Evolutionary conservation across 2,888 invertebrate genomes (phyloP), one percentile per base, ranked within the genome.

Genomic region (Ctenicera cuprea): DNA sequence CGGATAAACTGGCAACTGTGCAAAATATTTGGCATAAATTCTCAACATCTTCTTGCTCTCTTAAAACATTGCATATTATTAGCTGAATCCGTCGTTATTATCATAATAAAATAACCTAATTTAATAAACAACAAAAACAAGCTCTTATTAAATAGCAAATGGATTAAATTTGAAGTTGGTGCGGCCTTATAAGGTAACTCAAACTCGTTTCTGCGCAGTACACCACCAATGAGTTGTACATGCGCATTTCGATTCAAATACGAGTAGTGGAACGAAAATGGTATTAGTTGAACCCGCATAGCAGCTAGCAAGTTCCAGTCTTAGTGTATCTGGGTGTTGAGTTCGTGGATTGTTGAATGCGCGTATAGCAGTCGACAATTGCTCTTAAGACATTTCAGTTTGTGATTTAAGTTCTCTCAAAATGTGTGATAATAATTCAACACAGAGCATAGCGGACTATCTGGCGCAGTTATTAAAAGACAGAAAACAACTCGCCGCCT

Each of bases 391-490:
- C 30, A 43, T 18, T 54, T 54, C 52, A 12, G 30, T 57, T 61
- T 68, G 67, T 71, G 70, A 52, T 33, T 71, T 52, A 64, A 57
- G 54, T 57, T 57, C 20, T 30, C 7, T 50, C 80, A 86, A 82
- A 80, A 87, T 87, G 87, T 85, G 87, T 81, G 87, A 87, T 80
- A 82, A 80, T 77, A 85, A 86, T 50, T 95, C 94, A 88, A 96
- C 96, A 90, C 96, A 97, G 89, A 97, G 96, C 91, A 96, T 97
- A 91, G 97, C 99, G 90, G 99, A 99, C 91, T 99, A 99, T 92
- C 93, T 99, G 92, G 98, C 99, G 88, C 99, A 99, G 91, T 93
- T 99, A 91, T 93, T 99, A 88, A 99, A 99, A 93, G 99, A 99
- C 93, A 97, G 98, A 92, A 99, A 99, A 92, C 98, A 99, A 92